Base-by-base conservation (phyloP, 2,888 invertebrate genomes). In the Plusia festucae region DNA sequence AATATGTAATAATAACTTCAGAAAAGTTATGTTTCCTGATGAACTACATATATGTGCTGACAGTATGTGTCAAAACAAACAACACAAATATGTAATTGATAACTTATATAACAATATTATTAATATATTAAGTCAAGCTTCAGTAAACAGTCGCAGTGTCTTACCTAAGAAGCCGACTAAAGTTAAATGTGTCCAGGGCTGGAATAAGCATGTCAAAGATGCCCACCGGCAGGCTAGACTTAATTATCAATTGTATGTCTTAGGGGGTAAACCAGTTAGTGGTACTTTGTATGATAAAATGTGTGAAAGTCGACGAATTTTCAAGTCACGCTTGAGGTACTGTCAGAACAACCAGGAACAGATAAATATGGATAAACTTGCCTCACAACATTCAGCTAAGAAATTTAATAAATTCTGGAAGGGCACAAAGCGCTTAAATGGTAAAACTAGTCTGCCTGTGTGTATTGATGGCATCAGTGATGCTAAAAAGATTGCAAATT, bases 201-300 rank as follows among this genome's bases (percentile, higher is more conserved):
- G n/a, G n/a, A n/a, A n/a, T n/a, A n/a, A n/a, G n/a, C n/a, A n/a
- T n/a, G n/a, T n/a, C n/a, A n/a, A n/a, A n/a, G n/a, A n/a, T n/a
- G n/a, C n/a, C n/a, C n/a, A n/a, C n/a, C n/a, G n/a, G 55, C 30
- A 57, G 49, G 57, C 57, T 57, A 49, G 57, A 2, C 20, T 52
- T 5, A 24, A 52, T 13, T 11, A 52, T 59, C 51, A 52, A 52
- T 8, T 34, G 11, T 59, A 52, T 22, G 32, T 59, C 4, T 52
- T 59, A 24, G 52, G 16, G 1, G 59, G 52, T 16, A 59, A 59
- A 59, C 59, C 59, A 16, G 34, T 4, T 16, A 24, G 22, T 59
- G 52, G 52, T 22, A 7, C 20, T 11, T 16, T 52, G 18, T 59
- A 22, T 59, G 16, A 52, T 44, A n/a, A n/a, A n/a, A n/a, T n/a